Percentiles rank a stretch among this genome's conserved stretches.
Conservation (phyloP, 2,888 invertebrate genomes). For the Strigamia crassipes region DNA sequence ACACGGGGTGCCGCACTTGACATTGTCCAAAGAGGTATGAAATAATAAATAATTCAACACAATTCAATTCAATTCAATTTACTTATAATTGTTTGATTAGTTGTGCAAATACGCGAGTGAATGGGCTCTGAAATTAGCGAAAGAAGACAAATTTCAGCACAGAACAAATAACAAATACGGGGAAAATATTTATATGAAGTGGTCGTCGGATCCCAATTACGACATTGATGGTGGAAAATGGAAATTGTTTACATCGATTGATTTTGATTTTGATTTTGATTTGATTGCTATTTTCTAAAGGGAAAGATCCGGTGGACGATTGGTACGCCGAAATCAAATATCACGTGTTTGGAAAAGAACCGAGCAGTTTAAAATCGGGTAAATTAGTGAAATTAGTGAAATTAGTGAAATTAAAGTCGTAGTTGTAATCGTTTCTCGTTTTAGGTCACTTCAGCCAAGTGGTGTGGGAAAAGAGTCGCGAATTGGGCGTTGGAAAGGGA, state of each 20-base stretch:
- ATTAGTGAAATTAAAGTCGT: too few species aligned
- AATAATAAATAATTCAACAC: background rate
- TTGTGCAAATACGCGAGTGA: slow-evolving; percentile 69
- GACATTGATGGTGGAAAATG: slow-evolving; percentile 66
- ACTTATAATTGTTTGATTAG: slow-evolving; percentile 53
- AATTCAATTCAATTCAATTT: background rate
- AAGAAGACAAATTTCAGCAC: slow-evolving; percentile 71
- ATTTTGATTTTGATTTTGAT: background rate
- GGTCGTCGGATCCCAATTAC: slow-evolving; percentile 70
- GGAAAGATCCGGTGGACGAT: slow-evolving; percentile 69
- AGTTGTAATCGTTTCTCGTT: too few species aligned
- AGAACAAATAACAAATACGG: slow-evolving; percentile 78
- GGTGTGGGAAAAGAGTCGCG: slow-evolving; percentile 60
- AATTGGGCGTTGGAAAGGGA: slow-evolving; percentile 60
- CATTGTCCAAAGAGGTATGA: slow-evolving; percentile 48
- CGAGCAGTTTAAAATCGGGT: slow-evolving; percentile 68
- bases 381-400: too few species aligned
- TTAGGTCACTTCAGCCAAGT: slow-evolving; percentile 62
- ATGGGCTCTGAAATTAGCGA: slow-evolving; percentile 73
- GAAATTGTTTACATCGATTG: too few species aligned
- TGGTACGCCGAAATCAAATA: slow-evolving; percentile 79
- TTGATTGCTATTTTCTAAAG: slow-evolving; percentile 43
- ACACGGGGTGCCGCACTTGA: slow-evolving; percentile 52
- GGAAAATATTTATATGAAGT: slow-evolving; percentile 77
- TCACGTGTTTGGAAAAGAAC: slow-evolving; percentile 71